These are phyloP conservation scores for Macquaria ambigua DNA, from an alignment of 2,113 vertebrate genomes.

Conservation along the genomic window DNA sequence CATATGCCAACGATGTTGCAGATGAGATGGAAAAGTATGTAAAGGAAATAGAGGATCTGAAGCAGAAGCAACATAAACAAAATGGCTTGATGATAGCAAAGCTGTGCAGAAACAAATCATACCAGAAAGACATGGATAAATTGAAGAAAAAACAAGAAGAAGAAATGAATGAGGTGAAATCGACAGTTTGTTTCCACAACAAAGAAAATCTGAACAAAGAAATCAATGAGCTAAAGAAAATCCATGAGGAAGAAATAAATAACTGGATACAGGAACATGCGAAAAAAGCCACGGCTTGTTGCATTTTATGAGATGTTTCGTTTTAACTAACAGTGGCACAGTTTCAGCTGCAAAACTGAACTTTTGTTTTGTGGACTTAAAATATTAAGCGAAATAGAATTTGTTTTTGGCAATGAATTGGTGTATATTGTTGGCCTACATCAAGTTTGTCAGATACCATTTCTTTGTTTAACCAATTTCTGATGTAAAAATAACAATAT, in stretches of 20 bases:
- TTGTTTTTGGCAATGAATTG: neutral
- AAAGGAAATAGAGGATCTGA: conserved; percentile 5
- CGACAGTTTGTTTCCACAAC: fast-evolving
- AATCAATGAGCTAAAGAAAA: neutral
- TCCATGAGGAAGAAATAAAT: neutral
- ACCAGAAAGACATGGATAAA: neutral
- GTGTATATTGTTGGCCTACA: too few species aligned
- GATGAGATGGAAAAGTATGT: neutral
- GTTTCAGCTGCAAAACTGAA: neutral
- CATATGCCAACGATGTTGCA: fast-evolving
- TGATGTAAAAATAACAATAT: too few species aligned
- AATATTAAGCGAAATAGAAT: neutral
- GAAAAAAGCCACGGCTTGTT: neutral
- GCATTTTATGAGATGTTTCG: conserved; percentile 24
- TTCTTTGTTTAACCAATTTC: too few species aligned
- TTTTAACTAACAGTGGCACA: neutral
- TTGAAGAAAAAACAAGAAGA: conserved; percentile 10
- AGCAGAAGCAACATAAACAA: fast-evolving
- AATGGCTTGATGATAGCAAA: neutral
- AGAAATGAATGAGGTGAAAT: neutral
- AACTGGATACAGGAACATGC: conserved; percentile 37
- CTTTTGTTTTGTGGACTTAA: neutral
- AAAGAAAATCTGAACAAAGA: neutral
- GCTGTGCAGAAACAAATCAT: neutral
- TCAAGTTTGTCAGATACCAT: too few species aligned